A percentile compares a stretch with the other conserved stretches of the same genome.
phyloP scores from a whole-genome alignment of 2,113 vertebrate genomes.

The Eptesicus fuscus region DNA sequence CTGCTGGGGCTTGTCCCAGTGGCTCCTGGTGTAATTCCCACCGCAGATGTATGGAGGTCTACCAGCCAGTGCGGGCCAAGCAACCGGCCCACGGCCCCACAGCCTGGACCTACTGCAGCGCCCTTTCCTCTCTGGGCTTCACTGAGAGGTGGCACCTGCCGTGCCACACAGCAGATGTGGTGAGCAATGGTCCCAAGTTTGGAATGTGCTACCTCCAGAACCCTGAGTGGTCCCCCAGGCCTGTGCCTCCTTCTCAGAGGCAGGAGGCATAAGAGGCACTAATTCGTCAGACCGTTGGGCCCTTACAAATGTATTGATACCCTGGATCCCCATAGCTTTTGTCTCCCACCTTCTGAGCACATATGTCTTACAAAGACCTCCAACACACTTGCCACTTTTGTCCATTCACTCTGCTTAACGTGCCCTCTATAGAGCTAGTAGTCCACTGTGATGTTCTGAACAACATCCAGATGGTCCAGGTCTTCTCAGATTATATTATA shows the following conservation, averaged over 20 bases:
- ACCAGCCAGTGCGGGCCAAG: background rate
- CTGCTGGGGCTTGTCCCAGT: too few species aligned
- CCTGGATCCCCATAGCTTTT: background rate
- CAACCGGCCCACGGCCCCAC: background rate
- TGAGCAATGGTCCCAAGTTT: too few species aligned
- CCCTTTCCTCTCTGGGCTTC: background rate
- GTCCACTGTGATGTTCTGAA: background rate
- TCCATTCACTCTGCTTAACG: background rate
- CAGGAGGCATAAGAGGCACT: background rate
- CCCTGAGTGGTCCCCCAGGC: background rate
- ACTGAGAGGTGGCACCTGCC: background rate
- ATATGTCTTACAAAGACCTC: background rate
- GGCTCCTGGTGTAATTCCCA: background rate
- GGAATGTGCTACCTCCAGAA: background rate
- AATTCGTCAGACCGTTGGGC: background rate
- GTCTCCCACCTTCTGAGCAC: background rate
- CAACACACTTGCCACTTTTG: background rate
- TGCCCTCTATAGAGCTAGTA: fast-evolving
- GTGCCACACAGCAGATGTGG: background rate
- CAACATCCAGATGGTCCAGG: background rate
- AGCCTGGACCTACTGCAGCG: background rate
- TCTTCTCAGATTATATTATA: background rate
- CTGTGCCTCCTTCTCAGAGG: background rate
- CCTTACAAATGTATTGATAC: background rate
- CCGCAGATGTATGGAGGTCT: background rate